phyloP scores from a whole-genome alignment of 2,113 vertebrate genomes.

The Calidris pygmaea region DNA sequence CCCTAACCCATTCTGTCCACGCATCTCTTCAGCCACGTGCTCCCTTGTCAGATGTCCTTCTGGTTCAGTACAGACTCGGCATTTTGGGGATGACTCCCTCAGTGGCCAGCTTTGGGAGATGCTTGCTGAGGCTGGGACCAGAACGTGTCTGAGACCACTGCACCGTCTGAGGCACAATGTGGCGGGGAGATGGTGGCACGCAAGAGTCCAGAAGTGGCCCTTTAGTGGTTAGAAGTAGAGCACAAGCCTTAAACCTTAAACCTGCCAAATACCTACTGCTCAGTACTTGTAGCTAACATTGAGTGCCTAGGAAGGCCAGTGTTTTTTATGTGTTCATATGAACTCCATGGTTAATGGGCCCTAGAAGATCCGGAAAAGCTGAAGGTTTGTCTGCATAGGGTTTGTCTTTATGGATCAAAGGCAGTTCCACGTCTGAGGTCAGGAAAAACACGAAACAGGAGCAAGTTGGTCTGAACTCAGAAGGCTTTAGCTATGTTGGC shows the following conservation, averaged over 20 bases:
- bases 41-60: neutral
- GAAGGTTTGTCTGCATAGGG: neutral
- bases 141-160: neutral
- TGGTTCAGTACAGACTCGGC: constrained; percentile 33
- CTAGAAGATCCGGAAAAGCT: neutral
- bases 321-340: neutral
- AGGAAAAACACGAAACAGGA: neutral
- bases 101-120: constrained; percentile 39
- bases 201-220: neutral
- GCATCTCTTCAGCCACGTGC: neutral
- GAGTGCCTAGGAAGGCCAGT: constrained; percentile 33
- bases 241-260: constrained; percentile 65
- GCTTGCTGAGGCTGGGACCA: constrained; percentile 33
- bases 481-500: neutral
- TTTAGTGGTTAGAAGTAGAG: constrained; percentile 68
- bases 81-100: constrained; percentile 56
- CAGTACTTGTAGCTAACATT: constrained; percentile 31
- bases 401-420: neutral
- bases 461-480: neutral
- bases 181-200: neutral
- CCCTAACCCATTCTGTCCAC: neutral
- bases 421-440: neutral
- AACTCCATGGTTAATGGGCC: neutral
- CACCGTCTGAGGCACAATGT: neutral
- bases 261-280: constrained; percentile 36